phyloP scores from a whole-genome alignment of 2,113 vertebrate species.

The Noturus placidus region DNA sequence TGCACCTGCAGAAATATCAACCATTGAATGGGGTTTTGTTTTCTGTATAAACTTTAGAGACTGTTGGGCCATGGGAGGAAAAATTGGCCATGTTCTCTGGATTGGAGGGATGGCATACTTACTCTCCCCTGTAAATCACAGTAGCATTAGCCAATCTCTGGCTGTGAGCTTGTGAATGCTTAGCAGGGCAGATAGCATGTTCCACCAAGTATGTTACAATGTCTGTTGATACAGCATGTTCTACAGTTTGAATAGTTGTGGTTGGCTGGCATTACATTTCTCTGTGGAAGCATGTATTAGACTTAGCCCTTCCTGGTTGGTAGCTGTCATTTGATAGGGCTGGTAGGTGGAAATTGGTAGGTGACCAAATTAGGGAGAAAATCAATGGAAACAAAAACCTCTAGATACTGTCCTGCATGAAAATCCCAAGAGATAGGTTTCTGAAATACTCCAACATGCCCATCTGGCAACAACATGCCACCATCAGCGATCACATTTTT shows the following conservation, averaged over 20 bases:
- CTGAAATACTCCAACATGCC: background rate
- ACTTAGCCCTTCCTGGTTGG: background rate
- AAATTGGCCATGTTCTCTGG: background rate
- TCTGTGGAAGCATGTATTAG: background rate
- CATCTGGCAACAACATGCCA: background rate
- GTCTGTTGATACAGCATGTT: background rate
- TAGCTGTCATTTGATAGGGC: background rate
- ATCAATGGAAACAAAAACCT: no score
- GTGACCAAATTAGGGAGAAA: background rate
- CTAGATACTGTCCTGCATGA: background rate
- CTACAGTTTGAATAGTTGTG: background rate
- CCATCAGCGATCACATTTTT: background rate
- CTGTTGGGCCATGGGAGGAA: background rate
- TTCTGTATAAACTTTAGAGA: background rate
- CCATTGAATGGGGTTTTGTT: background rate
- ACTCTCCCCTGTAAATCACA: background rate
- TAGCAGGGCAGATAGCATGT: background rate
- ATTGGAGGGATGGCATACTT: background rate
- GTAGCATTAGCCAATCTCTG: background rate
- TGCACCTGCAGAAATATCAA: background rate
- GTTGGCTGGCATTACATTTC: background rate
- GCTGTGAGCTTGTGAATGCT: background rate
- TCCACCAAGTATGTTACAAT: background rate
- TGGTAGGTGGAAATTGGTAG: background rate
- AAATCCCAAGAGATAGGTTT: background rate